Evolutionary conservation across 1,140 invertebrate genomes (phyloP), one percentile per base, ranked within the genome.

Genomic region (Caenorhabditis brenneri): DNA sequence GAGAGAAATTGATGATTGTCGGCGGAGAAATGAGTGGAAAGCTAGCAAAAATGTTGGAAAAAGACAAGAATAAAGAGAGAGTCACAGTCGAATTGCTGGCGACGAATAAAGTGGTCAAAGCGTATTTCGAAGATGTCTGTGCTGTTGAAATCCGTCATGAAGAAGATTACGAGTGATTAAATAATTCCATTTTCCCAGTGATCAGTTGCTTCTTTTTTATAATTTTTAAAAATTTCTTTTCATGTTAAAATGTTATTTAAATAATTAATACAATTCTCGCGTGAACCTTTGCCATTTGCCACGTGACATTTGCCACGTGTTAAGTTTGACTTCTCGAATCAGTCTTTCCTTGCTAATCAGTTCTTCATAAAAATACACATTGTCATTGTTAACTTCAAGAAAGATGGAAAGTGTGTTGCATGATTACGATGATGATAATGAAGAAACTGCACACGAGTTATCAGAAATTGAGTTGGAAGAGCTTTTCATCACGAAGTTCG

Each of bases 1-100:
- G 84, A 9, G 84, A 81, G 10, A 53, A 55, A 22, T 22, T 85
- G 29, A 85, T 85, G 80, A 60, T 85, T 22, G 79, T 85, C 22
- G 36, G 33, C 27, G 84, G 84, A n/a, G 46, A 58, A 29, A 31
- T 24, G 7, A 39, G 22, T 12, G 84, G 84, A 12, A 22, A 46
- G 27, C 42, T 48, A 24, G 84, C 58, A 1, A 53, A 55, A 10
- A 81, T 85, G 79, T 19, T 82, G 24, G 58, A 55, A 29, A 85
- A 85, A 39, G 80, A 81, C 22, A 81, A 81, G 33, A 1, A 39
- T 2, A 51, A 58, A 27, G 49, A 84, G 24, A 33, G 33, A n/a
- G 51, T 81, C 10, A 39, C 58, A 4, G 60, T 29, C 16, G 29
- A 60, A 6, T 19, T 81, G 9, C 10, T 81, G 22, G 22, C 27